A percentile compares a stretch with the other conserved stretches of the same genome.
phyloP scores from a whole-genome alignment of 2,888 invertebrate species.

The Conistra vaccinii region DNA sequence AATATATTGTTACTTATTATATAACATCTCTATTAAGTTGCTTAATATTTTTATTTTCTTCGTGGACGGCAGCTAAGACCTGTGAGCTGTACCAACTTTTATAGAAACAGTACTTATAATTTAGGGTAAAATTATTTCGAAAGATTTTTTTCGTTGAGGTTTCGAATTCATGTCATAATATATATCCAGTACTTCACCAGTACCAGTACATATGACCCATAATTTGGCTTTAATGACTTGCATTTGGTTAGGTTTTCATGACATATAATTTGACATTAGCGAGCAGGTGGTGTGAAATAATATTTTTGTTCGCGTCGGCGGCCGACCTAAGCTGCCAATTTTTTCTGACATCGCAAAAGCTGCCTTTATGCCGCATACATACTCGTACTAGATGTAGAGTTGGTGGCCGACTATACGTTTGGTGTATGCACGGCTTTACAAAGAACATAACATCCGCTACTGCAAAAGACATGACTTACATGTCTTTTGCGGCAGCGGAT shows the following conservation, averaged over 20 bases:
- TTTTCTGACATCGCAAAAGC: background rate
- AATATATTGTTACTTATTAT: no score
- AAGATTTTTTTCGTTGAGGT: background rate
- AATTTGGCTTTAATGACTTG: background rate
- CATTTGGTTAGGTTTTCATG: background rate
- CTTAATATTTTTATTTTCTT: no score
- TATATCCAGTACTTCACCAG: background rate
- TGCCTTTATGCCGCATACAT: background rate
- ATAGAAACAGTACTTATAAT: background rate
- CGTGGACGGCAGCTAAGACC: no score
- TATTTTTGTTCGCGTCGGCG: background rate
- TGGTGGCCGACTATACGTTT: background rate
- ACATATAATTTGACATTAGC: background rate
- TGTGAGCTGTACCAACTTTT: no score
- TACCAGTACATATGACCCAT: no score
- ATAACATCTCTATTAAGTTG: no score
- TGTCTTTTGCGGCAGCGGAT: background rate
- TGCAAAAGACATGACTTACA: background rate
- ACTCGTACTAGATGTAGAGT: background rate
- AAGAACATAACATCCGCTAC: background rate
- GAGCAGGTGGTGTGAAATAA: background rate
- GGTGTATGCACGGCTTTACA: background rate
- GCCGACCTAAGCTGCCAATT: background rate
- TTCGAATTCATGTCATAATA: background rate
- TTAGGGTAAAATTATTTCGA: background rate